Conservation (phyloP, 2,888 invertebrate genomes). For the Lochmaea capreae region DNA sequence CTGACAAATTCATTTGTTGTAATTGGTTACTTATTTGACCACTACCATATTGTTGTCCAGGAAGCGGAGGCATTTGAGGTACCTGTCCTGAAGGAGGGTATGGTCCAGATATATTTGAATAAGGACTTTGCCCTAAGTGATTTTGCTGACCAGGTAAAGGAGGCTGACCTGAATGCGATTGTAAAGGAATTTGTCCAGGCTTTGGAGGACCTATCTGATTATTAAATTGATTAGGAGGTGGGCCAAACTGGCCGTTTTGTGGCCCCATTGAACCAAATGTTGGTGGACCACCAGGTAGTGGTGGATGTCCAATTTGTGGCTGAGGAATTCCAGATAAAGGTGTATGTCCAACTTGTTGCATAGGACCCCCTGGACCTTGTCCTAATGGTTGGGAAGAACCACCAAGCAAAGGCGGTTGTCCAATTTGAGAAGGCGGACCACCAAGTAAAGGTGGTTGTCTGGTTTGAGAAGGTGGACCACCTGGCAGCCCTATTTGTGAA, state of each 20-base stretch:
- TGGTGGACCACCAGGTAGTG: conserved; percentile 28
- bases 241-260: conserved; percentile 22
- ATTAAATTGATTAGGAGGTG: conserved; percentile 20
- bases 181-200: conserved; percentile 30
- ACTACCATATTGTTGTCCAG: conserved; percentile 44
- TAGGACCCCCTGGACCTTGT: conserved; percentile 20
- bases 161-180: conserved; percentile 6
- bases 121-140: conserved; percentile 28
- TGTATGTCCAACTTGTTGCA: conserved; percentile 53
- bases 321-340: background rate
- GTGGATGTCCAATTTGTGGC: conserved; percentile 23
- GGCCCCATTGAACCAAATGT: conserved; percentile 9
- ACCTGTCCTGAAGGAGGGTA: conserved; percentile 25
- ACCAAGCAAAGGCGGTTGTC: conserved; percentile 20
- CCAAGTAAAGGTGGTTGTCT: conserved; percentile 18
- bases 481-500: background rate
- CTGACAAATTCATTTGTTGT: conserved; percentile 62
- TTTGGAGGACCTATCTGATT: conserved; percentile 25
- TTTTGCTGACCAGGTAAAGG: conserved; percentile 31
- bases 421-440: conserved; percentile 17
- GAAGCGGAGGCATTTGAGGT: conserved; percentile 39
- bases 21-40: conserved; percentile 63
- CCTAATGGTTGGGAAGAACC: conserved; percentile 10
- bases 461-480: conserved; percentile 10
- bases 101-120: conserved; percentile 38